These are phyloP conservation scores for Pseudotriccus pelzelni DNA, from an alignment of 2,797 vertebrate genomes.

Conservation along the genomic window DNA sequence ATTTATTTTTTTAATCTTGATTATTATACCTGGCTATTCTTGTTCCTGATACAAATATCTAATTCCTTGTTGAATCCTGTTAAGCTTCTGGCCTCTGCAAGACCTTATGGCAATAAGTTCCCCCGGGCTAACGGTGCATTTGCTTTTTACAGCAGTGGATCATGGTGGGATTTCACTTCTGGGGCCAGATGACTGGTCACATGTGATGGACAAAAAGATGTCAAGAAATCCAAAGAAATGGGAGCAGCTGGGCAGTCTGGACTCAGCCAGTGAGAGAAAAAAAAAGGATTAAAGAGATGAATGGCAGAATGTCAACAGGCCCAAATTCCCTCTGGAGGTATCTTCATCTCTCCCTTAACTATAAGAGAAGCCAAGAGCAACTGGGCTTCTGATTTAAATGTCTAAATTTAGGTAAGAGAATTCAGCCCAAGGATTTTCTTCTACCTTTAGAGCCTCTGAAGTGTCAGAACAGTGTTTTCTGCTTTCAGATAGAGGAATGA, in stretches of 20 bases:
- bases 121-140: neutral
- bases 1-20: conserved; percentile 47
- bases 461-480: neutral
- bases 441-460: neutral
- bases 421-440: neutral
- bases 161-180: neutral
- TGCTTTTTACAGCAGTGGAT: neutral
- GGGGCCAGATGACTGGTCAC: neutral
- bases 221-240: neutral
- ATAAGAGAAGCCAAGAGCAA: neutral
- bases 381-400: neutral
- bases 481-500: neutral
- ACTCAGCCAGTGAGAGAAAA: neutral
- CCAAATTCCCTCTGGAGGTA: neutral
- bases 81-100: conserved; percentile 28
- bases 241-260: neutral
- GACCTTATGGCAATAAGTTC: neutral
- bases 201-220: neutral
- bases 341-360: neutral
- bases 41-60: conserved; percentile 21
- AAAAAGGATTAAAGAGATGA: neutral
- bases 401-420: neutral
- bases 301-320: neutral
- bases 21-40: conserved; percentile 60
- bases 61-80: conserved; percentile 41